These are phyloP conservation scores for Pseudocheirus occidentalis DNA, from an alignment of 2,797 vertebrate species.

Conservation along the genomic window DNA sequence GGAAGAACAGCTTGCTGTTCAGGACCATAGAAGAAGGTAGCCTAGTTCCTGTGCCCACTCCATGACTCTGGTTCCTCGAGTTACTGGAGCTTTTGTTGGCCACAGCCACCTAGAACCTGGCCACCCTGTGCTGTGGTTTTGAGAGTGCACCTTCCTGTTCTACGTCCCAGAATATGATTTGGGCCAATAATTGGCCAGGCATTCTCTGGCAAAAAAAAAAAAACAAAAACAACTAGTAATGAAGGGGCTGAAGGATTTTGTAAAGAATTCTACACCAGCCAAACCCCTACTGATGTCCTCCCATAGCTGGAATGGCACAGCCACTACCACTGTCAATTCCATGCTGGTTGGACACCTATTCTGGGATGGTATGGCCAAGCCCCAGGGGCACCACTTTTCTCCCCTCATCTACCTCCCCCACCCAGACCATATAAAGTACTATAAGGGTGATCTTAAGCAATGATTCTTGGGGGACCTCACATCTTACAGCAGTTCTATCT, in stretches of 20 bases:
- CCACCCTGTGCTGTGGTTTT: slow-evolving; percentile 87
- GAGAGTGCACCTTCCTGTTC: slow-evolving; percentile 89
- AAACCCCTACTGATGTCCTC: slow-evolving; percentile 95
- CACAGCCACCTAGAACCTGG: slow-evolving; percentile 76
- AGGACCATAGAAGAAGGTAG: slow-evolving; percentile 65
- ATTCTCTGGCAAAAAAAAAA: slow-evolving; percentile 92
- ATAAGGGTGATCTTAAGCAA: slow-evolving; percentile 90
- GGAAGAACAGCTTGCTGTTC: background rate
- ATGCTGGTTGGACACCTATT: slow-evolving; percentile 91
- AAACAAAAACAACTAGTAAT: slow-evolving; percentile 90
- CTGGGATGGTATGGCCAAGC: slow-evolving; percentile 87
- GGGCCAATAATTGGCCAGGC: slow-evolving; percentile 90
- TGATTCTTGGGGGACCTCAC: slow-evolving; percentile 96
- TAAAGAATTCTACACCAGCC: slow-evolving; percentile 84
- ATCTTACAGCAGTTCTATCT: slow-evolving; percentile 90
- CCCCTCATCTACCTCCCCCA: slow-evolving; percentile 92
- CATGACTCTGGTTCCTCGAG: slow-evolving; percentile 52
- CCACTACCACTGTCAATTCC: slow-evolving; percentile 93
- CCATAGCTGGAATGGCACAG: slow-evolving; percentile 94
- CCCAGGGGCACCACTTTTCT: slow-evolving; percentile 92
- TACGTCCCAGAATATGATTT: slow-evolving; percentile 91
- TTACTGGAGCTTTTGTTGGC: slow-evolving; percentile 54
- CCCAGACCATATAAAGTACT: slow-evolving; percentile 81
- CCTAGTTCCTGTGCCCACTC: slow-evolving; percentile 16
- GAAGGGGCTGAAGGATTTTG: slow-evolving; percentile 87